Conservation (phyloP, 2,113 vertebrate species). For the Naja naja region DNA sequence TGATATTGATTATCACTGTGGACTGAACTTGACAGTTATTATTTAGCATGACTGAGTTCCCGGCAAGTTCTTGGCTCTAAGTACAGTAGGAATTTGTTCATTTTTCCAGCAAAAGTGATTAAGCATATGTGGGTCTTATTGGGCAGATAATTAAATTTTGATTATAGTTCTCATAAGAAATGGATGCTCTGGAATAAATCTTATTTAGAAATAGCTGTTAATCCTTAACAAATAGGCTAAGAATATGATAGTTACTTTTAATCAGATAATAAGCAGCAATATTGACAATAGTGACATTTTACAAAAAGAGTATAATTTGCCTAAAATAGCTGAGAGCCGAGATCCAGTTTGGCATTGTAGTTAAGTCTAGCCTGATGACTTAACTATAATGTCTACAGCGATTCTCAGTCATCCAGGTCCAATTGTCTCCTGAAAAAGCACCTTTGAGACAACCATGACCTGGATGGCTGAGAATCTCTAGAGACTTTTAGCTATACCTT, state of each 20-base stretch:
- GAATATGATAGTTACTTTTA: background rate
- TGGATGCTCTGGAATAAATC: background rate
- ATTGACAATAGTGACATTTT: background rate
- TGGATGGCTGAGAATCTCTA: too few relatives aligned
- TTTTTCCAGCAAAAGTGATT: background rate
- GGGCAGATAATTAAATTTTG: background rate
- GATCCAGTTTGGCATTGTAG: background rate
- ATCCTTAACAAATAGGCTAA: background rate
- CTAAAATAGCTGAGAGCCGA: background rate
- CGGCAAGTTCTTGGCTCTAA: background rate
- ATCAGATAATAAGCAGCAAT: background rate
- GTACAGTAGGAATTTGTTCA: background rate
- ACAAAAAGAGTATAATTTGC: background rate
- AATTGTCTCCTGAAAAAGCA: too few relatives aligned
- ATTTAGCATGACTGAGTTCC: background rate
- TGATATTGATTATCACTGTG: background rate
- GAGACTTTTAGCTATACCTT: too few relatives aligned
- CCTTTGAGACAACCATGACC: too few relatives aligned
- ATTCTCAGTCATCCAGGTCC: too few relatives aligned
- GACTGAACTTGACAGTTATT: background rate
- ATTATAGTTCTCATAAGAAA: background rate
- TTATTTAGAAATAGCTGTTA: background rate
- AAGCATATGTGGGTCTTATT: background rate
- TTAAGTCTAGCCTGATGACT: background rate
- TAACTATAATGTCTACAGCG: too few relatives aligned